Base-by-base conservation (phyloP, 2,797 vertebrate genomes). In the Kryptolebias ocellatus region DNA sequence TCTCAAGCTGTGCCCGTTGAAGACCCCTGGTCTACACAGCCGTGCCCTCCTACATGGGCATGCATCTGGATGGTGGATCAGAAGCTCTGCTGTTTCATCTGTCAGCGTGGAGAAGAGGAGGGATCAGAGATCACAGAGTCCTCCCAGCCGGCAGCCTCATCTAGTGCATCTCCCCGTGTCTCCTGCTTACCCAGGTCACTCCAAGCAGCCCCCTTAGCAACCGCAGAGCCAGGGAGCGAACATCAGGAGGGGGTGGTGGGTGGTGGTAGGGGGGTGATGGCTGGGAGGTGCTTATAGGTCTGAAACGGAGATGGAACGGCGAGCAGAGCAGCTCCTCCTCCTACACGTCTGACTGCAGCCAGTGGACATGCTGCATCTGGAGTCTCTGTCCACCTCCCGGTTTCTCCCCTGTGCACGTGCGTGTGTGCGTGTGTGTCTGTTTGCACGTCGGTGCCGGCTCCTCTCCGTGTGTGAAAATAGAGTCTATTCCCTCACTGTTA, bases 31-130 rank as follows among this genome's bases (percentile, higher is more conserved):
- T 87, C 70, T 84, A 78, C 69, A 87, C 81, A 83, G 83, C 79
- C 76, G 87, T 90, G 86, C 90, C 87, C 87, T 92, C 90, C 91
- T 90, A 92, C 66, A 89, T 89, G 89, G 88, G 90, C 87, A 84
- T 74, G 81, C 74, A 85, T 89, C 73, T 87, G 83, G 74, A 74
- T 74, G 70, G 81, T 71, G 85, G 83, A 84, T 86, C 80, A 86
- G 85, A 24, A 81, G 76, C 58, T 74, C 74, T 79, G 67, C 77
- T 76, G 74, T 65, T 56, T 81, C 37, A 16, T 74, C 62, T 72
- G 79, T 83, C 71, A 81, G 81, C 71, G 37, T 74, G 69, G 46
- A 71, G 66, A 83, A 72, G 67, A 80, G 78, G 80, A 58, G 67
- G 78, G 76, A 83, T 87, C 86, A 87, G 70, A 84, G 78, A 84